These are phyloP conservation scores for Falco rusticolus DNA, from an alignment of 2,797 vertebrate genomes.

Conservation along the genomic window DNA sequence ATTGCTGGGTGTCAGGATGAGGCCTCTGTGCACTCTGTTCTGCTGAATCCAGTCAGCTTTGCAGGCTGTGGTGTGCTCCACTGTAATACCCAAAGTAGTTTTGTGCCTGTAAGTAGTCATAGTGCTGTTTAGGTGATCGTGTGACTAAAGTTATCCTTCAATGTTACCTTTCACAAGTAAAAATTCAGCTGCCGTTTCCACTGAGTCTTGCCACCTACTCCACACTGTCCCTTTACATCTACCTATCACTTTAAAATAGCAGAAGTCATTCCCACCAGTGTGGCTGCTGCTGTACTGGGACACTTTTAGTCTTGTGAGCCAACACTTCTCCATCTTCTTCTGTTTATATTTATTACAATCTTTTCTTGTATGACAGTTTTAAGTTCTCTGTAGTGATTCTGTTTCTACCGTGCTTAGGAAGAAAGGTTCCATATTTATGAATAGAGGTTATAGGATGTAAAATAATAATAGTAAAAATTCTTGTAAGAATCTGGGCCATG, in stretches of 20 bases:
- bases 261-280: background rate
- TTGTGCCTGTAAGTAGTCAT: background rate
- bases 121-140: background rate
- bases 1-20: background rate
- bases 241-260: background rate
- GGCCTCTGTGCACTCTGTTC: background rate
- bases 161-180: background rate
- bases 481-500: background rate
- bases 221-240: background rate
- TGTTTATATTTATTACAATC: background rate
- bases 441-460: background rate
- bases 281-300: background rate
- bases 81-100: background rate
- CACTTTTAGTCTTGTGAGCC: background rate
- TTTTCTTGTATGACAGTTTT: background rate
- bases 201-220: background rate
- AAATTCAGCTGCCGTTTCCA: background rate
- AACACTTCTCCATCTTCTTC: background rate
- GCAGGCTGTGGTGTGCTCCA: background rate
- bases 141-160: background rate
- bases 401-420: background rate
- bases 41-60: background rate
- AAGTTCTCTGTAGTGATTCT: background rate
- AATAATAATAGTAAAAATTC: background rate
- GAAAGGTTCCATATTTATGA: background rate